Evolutionary conservation across 2,888 invertebrate genomes (phyloP), one percentile per base, ranked within the genome.

Genomic region (Scaptomyza caliginosa): DNA sequence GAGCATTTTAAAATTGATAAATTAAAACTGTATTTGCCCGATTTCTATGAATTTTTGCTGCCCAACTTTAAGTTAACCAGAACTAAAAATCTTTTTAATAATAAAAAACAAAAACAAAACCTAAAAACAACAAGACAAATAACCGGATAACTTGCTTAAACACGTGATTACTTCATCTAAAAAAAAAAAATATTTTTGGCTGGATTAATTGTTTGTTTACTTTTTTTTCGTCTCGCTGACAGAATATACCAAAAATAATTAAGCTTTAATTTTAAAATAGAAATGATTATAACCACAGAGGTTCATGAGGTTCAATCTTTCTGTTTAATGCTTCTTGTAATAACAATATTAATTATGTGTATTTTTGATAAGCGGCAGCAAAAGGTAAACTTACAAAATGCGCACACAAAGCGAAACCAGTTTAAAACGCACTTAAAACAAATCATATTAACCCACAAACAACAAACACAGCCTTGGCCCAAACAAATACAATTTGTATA

Each of bases 401-500:
- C n/a, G n/a, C n/a, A 42, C 10, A 16, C 28, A 49, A 38, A 62
- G 7, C 21, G 21, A 82, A 79, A 79, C 77, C 70, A 57, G 77
- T 74, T 79, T 49, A 43, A 42, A 60, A 39, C 54, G 36, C 52
- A 59, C 52, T 63, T 55, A 38, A 66, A 82, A 75, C 57, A 66
- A 66, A 59, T 59, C 62, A 59, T 58, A 69, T 67, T 74, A 84
- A 84, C 85, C 74, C 59, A 77, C 66, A 72, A 76, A 60, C 34
- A 64, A 58, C 39, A 19, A 24, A 16, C 59, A 71, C 59, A 71
- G 43, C 79, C 80, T 86, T 86, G 86, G 73, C 70, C 54, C 42
- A 67, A 34, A 50, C 58, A 42, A 26, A 34, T 34, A 34, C 16
- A 32, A 0, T 1, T n/a, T 3, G 3, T 24, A 0, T 24, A 24